Evolutionary conservation across 2,888 invertebrate species (phyloP), one percentile per base, ranked within the genome.

Genomic region (Mesorhabditis sp.): DNA sequence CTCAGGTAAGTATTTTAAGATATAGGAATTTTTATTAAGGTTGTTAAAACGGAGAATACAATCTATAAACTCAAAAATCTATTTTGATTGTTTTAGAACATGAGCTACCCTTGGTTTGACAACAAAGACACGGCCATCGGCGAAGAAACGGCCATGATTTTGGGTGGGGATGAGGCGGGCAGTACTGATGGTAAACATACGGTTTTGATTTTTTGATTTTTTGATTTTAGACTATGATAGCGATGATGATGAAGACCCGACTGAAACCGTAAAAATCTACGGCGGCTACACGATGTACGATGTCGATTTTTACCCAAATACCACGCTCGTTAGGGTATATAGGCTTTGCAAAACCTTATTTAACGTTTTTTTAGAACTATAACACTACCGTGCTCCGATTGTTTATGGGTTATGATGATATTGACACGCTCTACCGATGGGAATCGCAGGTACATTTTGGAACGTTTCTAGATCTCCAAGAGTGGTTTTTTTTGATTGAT

Each of bases 261-360:
- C 58, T 2, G 58, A 50, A 2, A n/a, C n/a, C n/a, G 58, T 50
- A 13, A 10, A 50, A 50, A 50, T 50, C 58, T 50, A 50, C n/a
- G n/a, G n/a, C 58, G 58, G 58, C 58, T 50, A 50, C n/a, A 50
- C 58, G 58, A 50, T 50, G 58, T 50, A 50, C 58, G 58, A 50
- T 50, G 58, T 50, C 10, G 58, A 50, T 13, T 50, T 50, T n/a
- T 50, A 50, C n/a, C 58, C 58, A n/a, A n/a, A n/a, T 13, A 50
- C 58, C 7, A 50, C 7, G 58, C 58, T 50, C n/a, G 58, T 50
- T 50, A 50, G n/a, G 58, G 58, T 50, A 50, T 13, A 13, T 10
- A 2, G n/a, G 58, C 10, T 50, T 50, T 10, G n/a, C 7, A 50
- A n/a, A 13, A n/a, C 2, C n/a, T 50, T 1, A 13, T 2, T 13